phyloP scores from a whole-genome alignment of 2,113 vertebrate species.

The Elachura formosa region DNA sequence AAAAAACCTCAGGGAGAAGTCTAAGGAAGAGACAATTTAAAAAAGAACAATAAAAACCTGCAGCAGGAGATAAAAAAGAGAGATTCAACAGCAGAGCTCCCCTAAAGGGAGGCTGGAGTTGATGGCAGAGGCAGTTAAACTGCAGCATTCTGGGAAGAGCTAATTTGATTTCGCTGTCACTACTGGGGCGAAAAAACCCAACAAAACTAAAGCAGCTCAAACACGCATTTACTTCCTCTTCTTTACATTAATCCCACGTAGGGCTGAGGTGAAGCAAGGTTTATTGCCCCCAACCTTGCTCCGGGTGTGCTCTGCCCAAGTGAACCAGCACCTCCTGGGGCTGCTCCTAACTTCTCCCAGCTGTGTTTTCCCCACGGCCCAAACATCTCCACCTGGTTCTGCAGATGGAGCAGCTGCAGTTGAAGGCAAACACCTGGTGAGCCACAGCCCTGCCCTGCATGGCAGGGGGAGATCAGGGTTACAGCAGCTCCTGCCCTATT shows the following conservation, averaged over 20 bases:
- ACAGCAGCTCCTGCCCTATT: neutral
- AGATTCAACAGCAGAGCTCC: neutral
- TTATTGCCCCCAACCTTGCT: neutral
- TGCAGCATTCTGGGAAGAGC: neutral
- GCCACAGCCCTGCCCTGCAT: neutral
- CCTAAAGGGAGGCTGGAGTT: neutral
- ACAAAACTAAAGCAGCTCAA: neutral
- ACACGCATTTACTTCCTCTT: neutral
- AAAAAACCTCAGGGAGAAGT: neutral
- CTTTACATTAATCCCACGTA: neutral
- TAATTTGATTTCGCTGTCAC: neutral
- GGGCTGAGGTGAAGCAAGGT: neutral
- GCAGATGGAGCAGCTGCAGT: slow-evolving; percentile 66
- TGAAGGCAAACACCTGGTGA: slow-evolving; percentile 62
- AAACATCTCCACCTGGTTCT: slow-evolving; percentile 52
- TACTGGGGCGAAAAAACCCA: neutral
- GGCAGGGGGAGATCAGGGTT: neutral
- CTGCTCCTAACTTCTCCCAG: slow-evolving; percentile 57
- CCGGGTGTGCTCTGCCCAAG: neutral
- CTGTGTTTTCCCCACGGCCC: slow-evolving; percentile 57
- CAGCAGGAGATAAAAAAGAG: neutral
- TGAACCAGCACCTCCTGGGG: slow-evolving; percentile 22
- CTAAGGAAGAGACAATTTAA: neutral
- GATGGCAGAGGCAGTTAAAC: neutral
- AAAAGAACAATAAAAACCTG: neutral